phyloP scores from a whole-genome alignment of 2,113 vertebrate genomes.

The Delphinapterus leucas region DNA sequence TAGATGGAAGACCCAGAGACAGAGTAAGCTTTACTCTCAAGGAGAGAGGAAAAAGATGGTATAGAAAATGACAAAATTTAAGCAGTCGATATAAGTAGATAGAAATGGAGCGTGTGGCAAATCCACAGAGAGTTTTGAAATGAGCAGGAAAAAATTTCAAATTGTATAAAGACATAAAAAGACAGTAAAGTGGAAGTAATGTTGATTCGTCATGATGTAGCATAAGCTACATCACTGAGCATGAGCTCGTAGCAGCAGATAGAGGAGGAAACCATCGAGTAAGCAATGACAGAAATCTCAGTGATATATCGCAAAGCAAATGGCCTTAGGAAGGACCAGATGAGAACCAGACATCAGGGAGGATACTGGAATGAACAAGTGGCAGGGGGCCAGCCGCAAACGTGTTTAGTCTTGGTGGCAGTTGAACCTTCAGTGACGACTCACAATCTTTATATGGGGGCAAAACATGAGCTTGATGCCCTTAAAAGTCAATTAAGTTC shows the following conservation, averaged over 20 bases:
- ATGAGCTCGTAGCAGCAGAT: background rate
- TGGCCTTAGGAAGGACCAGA: conserved; percentile 21
- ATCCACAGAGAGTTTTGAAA: background rate
- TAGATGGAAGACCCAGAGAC: background rate
- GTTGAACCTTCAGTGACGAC: background rate
- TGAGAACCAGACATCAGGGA: conserved; percentile 42
- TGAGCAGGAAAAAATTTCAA: background rate
- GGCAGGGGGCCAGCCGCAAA: background rate
- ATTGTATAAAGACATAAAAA: background rate
- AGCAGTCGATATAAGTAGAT: background rate
- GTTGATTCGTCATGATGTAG: background rate
- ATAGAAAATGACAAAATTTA: background rate
- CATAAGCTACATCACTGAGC: background rate
- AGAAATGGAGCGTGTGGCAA: background rate
- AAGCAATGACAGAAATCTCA: conserved; percentile 16
- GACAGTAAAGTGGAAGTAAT: background rate
- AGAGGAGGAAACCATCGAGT: conserved; percentile 36
- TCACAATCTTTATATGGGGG: background rate
- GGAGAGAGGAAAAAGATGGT: accelerated
- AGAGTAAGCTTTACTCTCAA: background rate
- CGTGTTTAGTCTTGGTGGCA: background rate
- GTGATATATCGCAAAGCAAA: conserved; percentile 28
- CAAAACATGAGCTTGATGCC: background rate
- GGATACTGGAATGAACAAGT: background rate
- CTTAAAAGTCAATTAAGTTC: background rate